Percentiles rank a stretch among this genome's conserved stretches.
Conservation (phyloP, 2,888 invertebrate species). For the Scaptomyza cyrtandrae region DNA sequence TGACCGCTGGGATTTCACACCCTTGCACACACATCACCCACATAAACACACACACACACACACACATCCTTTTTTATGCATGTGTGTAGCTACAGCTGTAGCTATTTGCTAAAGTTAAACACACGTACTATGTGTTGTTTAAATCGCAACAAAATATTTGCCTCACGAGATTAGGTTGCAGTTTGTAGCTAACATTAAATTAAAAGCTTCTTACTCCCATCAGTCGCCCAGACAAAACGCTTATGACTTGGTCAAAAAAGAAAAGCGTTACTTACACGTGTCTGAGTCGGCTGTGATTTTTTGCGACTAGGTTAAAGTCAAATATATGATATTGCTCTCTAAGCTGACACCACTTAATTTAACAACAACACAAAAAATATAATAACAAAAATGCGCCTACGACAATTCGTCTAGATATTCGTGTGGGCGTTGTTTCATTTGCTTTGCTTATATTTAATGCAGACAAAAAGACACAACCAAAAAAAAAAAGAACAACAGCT, state of each 20-base stretch:
- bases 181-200: slow-evolving; percentile 34
- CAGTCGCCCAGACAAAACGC: slow-evolving; percentile 62
- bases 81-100: slow-evolving; percentile 35
- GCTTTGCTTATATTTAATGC: slow-evolving; percentile 33
- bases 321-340: slow-evolving; percentile 35
- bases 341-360: slow-evolving; percentile 48
- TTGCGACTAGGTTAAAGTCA: slow-evolving; percentile 9
- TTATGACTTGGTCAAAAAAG: slow-evolving; percentile 36
- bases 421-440: slow-evolving; percentile 23
- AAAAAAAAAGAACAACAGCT: neutral
- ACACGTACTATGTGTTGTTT: slow-evolving; percentile 49
- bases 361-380: slow-evolving; percentile 17
- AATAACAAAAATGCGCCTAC: slow-evolving; percentile 50
- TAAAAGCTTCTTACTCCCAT: slow-evolving; percentile 59
- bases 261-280: slow-evolving; percentile 40
- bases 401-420: slow-evolving; percentile 58
- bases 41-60: slow-evolving; percentile 1
- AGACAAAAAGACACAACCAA: neutral
- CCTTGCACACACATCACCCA: neutral
- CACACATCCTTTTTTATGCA: slow-evolving; percentile 11
- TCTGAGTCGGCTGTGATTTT: slow-evolving; percentile 16
- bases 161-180: slow-evolving; percentile 58
- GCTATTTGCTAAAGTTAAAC: slow-evolving; percentile 60
- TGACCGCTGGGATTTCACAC: slow-evolving; percentile 40
- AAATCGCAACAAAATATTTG: slow-evolving; percentile 67